Percentiles rank a stretch among this genome's conserved stretches.
These are phyloP conservation scores for Pseudomyrmex concolor DNA, from an alignment of 1,140 invertebrate genomes.

Conservation along the genomic window DNA sequence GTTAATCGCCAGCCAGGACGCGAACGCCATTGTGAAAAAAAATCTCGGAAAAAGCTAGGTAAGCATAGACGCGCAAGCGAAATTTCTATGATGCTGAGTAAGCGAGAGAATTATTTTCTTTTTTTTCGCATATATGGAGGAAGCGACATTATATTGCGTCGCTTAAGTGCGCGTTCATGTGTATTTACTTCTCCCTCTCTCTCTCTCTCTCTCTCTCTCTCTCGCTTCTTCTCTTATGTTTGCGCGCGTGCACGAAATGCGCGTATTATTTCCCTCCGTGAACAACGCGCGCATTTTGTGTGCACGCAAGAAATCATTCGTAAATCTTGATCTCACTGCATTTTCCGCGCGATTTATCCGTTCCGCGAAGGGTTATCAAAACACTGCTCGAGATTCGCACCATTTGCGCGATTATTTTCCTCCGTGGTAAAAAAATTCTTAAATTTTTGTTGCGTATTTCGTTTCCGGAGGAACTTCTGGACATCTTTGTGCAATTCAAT, in stretches of 20 bases:
- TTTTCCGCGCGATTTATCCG: slow-evolving; percentile 27
- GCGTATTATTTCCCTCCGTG: slow-evolving; percentile 49
- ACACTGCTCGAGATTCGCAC: not conserved
- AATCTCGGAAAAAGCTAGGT: slow-evolving; percentile 29
- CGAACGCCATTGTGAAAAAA: slow-evolving; percentile 27
- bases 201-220: not conserved
- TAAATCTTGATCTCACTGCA: slow-evolving; percentile 15
- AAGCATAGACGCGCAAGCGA: slow-evolving; percentile 3
- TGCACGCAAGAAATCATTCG: slow-evolving; percentile 42
- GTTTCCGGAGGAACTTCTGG: not conserved
- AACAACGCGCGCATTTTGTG: slow-evolving; percentile 10
- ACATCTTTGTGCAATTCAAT: not conserved
- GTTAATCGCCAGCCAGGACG: slow-evolving; percentile 42
- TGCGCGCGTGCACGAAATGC: slow-evolving; percentile 47
- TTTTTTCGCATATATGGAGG: slow-evolving; percentile 58
- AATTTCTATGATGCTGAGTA: slow-evolving; percentile 44
- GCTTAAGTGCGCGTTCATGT: slow-evolving; percentile 74
- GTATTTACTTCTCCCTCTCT: slow-evolving; percentile 34
- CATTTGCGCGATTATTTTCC: slow-evolving; percentile 13
- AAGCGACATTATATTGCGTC: slow-evolving; percentile 78
- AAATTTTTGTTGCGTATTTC: slow-evolving; percentile 37
- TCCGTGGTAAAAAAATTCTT: not conserved
- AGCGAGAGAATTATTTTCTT: slow-evolving; percentile 48
- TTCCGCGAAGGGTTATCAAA: slow-evolving; percentile 24
- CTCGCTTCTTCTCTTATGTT: slow-evolving; percentile 37